A percentile compares a stretch with the other conserved stretches of the same genome.
These are phyloP conservation scores for Gasterosteus nipponicus DNA, from an alignment of 2,113 vertebrate genomes.

Conservation along the genomic window DNA sequence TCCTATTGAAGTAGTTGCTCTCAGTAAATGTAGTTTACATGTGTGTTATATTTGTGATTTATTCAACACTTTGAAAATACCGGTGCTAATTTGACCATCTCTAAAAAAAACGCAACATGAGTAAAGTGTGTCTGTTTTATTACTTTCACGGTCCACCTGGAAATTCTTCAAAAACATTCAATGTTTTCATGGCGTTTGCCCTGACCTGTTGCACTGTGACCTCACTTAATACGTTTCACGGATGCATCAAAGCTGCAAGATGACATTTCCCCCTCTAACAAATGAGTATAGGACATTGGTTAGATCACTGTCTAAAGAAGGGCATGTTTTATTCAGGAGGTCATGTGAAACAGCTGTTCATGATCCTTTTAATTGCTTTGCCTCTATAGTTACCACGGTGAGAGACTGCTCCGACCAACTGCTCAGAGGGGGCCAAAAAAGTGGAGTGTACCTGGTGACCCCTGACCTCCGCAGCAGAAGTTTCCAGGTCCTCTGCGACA, in stretches of 20 bases:
- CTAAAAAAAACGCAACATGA: not conserved
- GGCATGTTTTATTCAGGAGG: not conserved
- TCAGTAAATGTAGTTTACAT: too few species aligned
- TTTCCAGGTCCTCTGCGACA: conserved; percentile 91
- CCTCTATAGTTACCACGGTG: conserved; percentile 27
- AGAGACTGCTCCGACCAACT: conserved; percentile 92
- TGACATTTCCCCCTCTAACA: conserved; percentile 21
- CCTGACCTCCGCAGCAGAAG: conserved; percentile 83
- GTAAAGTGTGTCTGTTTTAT: not conserved
- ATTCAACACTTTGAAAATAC: not conserved
- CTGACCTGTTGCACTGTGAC: conserved; percentile 40
- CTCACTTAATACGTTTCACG: conserved; percentile 38
- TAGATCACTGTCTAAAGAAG: not conserved
- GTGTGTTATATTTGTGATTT: not conserved
- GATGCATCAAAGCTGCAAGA: conserved; percentile 27
- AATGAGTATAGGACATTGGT: not conserved
- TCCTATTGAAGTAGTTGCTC: not conserved
- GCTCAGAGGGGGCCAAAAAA: conserved; percentile 71
- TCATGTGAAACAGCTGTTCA: not conserved
- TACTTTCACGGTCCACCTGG: conserved; percentile 22
- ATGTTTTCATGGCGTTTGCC: conserved; percentile 27
- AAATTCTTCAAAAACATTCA: conserved; percentile 15
- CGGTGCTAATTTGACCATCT: not conserved
- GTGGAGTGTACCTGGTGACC: conserved; percentile 85
- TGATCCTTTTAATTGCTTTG: not conserved